Base-by-base conservation (phyloP, 2,797 vertebrate genomes). In the Petrocephalus schoutedeni region DNA sequence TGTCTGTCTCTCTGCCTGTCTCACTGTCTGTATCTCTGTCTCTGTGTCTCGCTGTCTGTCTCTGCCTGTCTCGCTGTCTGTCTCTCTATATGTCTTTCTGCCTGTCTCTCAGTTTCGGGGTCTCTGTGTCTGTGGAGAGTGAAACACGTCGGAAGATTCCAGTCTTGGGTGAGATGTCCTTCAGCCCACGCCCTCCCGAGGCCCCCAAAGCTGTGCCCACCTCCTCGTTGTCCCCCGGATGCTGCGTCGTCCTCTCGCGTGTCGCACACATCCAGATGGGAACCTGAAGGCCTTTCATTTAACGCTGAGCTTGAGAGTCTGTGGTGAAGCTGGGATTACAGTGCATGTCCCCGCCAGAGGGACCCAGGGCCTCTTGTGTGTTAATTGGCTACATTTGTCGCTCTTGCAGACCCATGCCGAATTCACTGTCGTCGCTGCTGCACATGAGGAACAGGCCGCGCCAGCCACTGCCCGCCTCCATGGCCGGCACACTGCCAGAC, bases 371-470 rank as follows among this genome's bases (percentile, higher is more conserved):
- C 2, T 32, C 5, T 9, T 0, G 0, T 3, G 56, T 88, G 88
- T 57, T 58, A 14, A 56, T 32, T 5, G 23, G 12, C 2, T 49
- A 53, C 14, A 14, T 41, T 23, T 6, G 14, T 14, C 2, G 6
- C 61, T 32, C 71, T 21, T 23, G 85, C 93, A 99, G 98, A 96
- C 98, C 98, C 94, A 97, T 99, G 88, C 98, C 98, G 90, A 98
- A 98, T 95, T 99, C 98, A 91, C 96, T 99, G 94, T 99, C 98
- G 91, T 99, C 98, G 89, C 93, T 99, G 92, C 95, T 99, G 93
- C 98, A 99, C 95, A 97, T 99, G 93, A 97, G 98, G 94, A 99
- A 99, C 96, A 96, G 98, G 97, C 98, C 98, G 95, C 96, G 98
- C 96, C 98, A 99, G 95, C 98, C 98, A 90, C 97, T 99, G 96